These are phyloP conservation scores for Thymelicus sylvestris DNA, from an alignment of 2,888 invertebrate species.

Conservation along the genomic window DNA sequence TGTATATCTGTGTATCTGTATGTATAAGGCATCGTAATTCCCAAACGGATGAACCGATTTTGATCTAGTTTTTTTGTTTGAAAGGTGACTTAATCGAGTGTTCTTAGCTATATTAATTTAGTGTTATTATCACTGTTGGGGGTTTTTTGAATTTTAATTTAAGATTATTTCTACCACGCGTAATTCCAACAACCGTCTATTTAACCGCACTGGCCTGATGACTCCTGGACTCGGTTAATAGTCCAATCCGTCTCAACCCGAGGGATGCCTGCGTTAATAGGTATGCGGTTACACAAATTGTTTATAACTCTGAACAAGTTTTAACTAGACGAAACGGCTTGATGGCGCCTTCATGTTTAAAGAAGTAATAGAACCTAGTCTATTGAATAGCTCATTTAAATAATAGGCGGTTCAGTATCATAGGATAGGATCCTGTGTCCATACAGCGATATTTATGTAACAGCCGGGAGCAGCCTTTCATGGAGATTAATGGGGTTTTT, in stretches of 20 bases:
- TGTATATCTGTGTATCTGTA: too few relatives aligned
- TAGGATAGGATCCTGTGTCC: slow-evolving; percentile 38
- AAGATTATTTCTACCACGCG: neutral
- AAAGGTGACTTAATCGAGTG: too few relatives aligned
- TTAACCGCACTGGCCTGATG: slow-evolving; percentile 41
- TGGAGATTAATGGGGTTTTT: slow-evolving; percentile 32
- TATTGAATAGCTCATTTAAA: slow-evolving; percentile 55
- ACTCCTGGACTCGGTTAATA: slow-evolving; percentile 41
- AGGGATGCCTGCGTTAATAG: slow-evolving; percentile 42
- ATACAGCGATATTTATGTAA: slow-evolving; percentile 45
- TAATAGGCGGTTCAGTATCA: slow-evolving; percentile 51
- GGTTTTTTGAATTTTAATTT: too few relatives aligned
- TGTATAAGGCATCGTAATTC: too few relatives aligned
- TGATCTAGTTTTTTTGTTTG: too few relatives aligned
- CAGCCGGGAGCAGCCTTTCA: slow-evolving; percentile 36
- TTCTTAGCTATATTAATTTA: too few relatives aligned
- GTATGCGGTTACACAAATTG: slow-evolving; percentile 44
- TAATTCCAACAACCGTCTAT: slow-evolving; percentile 21
- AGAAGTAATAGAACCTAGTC: slow-evolving; percentile 33
- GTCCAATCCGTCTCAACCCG: slow-evolving; percentile 40
- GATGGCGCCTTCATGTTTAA: slow-evolving; percentile 31
- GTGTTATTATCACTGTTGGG: too few relatives aligned
- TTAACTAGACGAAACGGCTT: slow-evolving; percentile 25
- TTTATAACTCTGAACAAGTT: slow-evolving; percentile 17
- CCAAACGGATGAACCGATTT: too few relatives aligned